phyloP scores from a whole-genome alignment of 2,113 vertebrate species.

The Todiramphus saurophagus region DNA sequence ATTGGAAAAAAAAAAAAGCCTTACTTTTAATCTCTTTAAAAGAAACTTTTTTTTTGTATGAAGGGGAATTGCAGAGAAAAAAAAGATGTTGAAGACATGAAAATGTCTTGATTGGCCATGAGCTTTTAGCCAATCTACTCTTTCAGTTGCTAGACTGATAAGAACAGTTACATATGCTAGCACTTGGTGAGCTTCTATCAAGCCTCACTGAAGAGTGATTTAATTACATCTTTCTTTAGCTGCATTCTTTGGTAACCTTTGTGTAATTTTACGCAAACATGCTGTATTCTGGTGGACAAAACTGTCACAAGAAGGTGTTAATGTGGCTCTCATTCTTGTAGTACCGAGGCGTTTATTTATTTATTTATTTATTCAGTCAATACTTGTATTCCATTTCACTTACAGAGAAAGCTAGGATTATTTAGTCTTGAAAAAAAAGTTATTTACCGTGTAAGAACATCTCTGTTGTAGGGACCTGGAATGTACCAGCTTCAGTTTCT shows the following conservation, averaged over 20 bases:
- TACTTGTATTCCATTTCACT: background rate
- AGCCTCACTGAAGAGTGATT: background rate
- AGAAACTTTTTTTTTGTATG: background rate
- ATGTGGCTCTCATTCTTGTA: background rate
- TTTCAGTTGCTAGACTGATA: background rate
- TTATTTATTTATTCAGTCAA: background rate
- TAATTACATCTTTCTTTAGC: background rate
- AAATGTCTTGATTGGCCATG: background rate
- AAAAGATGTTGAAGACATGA: background rate
- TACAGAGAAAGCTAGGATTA: background rate
- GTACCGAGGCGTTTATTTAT: background rate
- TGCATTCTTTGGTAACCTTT: background rate
- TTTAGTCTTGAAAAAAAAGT: background rate
- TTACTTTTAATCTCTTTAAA: background rate
- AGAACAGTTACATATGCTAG: background rate
- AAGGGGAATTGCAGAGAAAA: background rate
- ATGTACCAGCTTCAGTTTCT: background rate
- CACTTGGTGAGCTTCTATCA: background rate
- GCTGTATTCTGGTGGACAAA: background rate
- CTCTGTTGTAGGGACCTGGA: background rate
- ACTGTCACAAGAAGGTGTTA: background rate
- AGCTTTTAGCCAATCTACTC: background rate
- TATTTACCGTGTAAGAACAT: background rate
- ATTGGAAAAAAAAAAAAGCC: background rate
- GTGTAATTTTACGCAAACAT: background rate